Evolutionary conservation across 2,797 vertebrate species (phyloP), one percentile per base, ranked within the genome.

Genomic region (Coreius guichenoti): DNA sequence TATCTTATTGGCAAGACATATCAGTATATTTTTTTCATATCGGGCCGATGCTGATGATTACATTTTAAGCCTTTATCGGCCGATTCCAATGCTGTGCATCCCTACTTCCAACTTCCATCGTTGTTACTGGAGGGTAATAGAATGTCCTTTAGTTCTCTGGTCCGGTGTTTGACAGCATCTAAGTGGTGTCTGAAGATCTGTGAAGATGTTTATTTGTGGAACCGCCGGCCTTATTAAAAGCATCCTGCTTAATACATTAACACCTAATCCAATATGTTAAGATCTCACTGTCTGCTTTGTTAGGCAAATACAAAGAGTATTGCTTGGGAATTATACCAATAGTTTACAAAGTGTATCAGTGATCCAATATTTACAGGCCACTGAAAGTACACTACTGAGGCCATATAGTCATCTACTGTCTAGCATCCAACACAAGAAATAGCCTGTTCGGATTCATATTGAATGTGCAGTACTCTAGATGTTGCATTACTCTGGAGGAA

Each of bases 191-290:
- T 61, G 54, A 77, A 61, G 33, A 17, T 17, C 33, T 77, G 14
- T 4, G 14, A 43, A 61, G 74, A 77, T 61, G 33, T 58, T 77
- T 77, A 33, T 77, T 39, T 77, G 49, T 61, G 54, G 75, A 61
- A 11, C 75, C 11, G 33, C 13, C 23, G 0, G 54, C 33, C 23
- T 31, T 45, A 78, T 81, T 81, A 39, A 70, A 70, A 26, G 31
- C 23, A 69, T 56, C 47, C 79, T n/a, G 45, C 43, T 49, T 51
- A 16, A n/a, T 36, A 8, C 26, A 45, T 70, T 70, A 14, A 33
- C 36, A 31, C 33, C 16, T 29, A 43, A 81, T 72, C n/a, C 68
- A 72, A 21, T 45, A 58, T 45, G 33, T 58, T 16, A 31, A 72
- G 49, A 58, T 51, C 68, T 58, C 17, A 19, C 47, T 81, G 33